Percentiles rank a stretch among this genome's conserved stretches.
These are phyloP conservation scores for Craseonycteris thonglongyai DNA, from an alignment of 2,113 vertebrate genomes.

Conservation along the genomic window DNA sequence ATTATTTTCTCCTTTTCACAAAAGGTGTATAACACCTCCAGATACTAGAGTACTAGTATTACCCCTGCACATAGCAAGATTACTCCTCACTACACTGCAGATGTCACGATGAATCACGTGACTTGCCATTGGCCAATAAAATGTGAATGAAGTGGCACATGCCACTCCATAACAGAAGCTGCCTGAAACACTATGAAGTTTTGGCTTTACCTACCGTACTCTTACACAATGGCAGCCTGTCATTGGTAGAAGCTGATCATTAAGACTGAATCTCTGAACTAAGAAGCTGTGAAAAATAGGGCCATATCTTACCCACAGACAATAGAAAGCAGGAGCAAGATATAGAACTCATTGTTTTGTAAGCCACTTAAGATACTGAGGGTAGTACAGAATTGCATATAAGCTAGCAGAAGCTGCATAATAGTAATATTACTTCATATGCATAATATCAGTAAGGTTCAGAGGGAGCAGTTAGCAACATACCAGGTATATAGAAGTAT, in stretches of 20 bases:
- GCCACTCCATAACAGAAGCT: not conserved
- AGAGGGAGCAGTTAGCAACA: not conserved
- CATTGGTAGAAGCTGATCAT: not conserved
- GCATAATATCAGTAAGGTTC: not conserved
- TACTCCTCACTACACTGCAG: rapidly evolving
- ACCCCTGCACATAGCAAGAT: not conserved
- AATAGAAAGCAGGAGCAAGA: not conserved
- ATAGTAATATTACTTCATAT: not conserved
- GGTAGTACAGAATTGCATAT: not conserved
- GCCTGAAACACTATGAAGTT: not conserved
- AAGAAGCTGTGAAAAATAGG: not conserved
- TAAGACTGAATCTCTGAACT: not conserved
- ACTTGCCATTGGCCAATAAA: not conserved
- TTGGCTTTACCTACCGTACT: not conserved
- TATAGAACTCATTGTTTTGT: not conserved
- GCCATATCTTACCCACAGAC: not conserved
- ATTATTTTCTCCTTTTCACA: not conserved
- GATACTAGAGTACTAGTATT: not conserved
- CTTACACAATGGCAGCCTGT: not conserved
- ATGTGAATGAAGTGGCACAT: not conserved
- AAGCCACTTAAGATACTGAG: not conserved
- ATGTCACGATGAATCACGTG: not conserved
- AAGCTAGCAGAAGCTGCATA: not conserved
- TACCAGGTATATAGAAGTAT: not conserved
- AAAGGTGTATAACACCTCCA: not conserved